phyloP scores from a whole-genome alignment of 2,888 invertebrate genomes.

The Erebia palarica region DNA sequence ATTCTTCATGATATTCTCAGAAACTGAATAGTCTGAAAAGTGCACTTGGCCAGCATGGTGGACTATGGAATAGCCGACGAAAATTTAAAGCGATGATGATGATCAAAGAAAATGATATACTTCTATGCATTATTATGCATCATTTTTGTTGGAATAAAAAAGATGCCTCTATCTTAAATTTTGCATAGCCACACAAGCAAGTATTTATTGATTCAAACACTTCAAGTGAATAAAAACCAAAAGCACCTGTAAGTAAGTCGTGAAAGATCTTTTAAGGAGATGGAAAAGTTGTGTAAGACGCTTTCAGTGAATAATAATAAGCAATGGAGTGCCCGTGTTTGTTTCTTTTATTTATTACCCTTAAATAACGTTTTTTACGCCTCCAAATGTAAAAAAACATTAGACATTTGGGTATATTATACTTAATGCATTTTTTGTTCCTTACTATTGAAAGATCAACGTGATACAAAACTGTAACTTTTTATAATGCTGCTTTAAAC shows the following conservation, averaged over 20 bases:
- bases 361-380: conserved; percentile 22
- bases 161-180: not conserved
- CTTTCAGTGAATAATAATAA: conserved; percentile 47
- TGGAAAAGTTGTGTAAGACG: conserved; percentile 51
- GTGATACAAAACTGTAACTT: no score
- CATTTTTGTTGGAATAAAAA: not conserved
- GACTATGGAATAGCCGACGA: no score
- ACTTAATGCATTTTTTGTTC: not conserved
- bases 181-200: not conserved
- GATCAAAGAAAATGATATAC: no score
- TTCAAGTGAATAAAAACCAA: conserved; percentile 30
- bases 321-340: conserved; percentile 42
- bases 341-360: conserved; percentile 31
- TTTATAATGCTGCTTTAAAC: no score
- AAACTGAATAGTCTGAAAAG: no score
- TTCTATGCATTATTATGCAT: not conserved
- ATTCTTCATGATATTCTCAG: no score
- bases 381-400: not conserved
- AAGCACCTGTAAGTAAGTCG: conserved; percentile 40
- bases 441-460: no score
- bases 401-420: not conserved
- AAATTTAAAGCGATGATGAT: no score
- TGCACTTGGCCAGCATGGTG: no score
- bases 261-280: conserved; percentile 44
- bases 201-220: conserved; percentile 17